Percentiles rank a stretch among this genome's conserved stretches.
phyloP scores from a whole-genome alignment of 2,797 vertebrate genomes.

The Austrolebias charrua region DNA sequence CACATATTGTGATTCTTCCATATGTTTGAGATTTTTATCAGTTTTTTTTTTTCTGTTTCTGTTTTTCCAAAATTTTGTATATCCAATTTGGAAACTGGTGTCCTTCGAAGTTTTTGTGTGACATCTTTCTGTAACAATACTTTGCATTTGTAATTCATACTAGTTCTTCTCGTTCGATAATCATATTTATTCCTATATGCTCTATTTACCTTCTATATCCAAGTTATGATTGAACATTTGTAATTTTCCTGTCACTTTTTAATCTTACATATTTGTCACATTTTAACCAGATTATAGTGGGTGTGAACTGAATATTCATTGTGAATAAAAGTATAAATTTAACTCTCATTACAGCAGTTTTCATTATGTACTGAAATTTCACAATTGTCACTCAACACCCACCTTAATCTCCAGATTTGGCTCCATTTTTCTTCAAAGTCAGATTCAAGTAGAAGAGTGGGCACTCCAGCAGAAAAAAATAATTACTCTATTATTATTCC shows the following conservation, averaged over 20 bases:
- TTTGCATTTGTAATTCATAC: too few species aligned
- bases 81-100: too few species aligned
- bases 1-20: too few species aligned
- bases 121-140: too few species aligned
- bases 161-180: too few species aligned
- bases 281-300: not conserved
- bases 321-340: not conserved
- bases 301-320: not conserved
- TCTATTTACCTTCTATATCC: too few species aligned
- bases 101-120: too few species aligned
- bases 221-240: too few species aligned
- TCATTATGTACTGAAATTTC: not conserved
- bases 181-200: too few species aligned
- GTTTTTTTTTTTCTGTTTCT: too few species aligned
- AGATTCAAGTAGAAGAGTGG: not conserved
- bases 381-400: conserved; percentile 1
- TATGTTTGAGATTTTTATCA: too few species aligned
- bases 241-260: not conserved
- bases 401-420: conserved; percentile 6
- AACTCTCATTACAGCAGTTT: not conserved
- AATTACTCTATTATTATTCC: not conserved
- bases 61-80: too few species aligned
- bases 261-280: not conserved
- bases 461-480: not conserved
- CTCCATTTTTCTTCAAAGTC: not conserved